phyloP scores from a whole-genome alignment of 64 coral and sea anemone genomes.

The Dendronephthya gigantea region DNA sequence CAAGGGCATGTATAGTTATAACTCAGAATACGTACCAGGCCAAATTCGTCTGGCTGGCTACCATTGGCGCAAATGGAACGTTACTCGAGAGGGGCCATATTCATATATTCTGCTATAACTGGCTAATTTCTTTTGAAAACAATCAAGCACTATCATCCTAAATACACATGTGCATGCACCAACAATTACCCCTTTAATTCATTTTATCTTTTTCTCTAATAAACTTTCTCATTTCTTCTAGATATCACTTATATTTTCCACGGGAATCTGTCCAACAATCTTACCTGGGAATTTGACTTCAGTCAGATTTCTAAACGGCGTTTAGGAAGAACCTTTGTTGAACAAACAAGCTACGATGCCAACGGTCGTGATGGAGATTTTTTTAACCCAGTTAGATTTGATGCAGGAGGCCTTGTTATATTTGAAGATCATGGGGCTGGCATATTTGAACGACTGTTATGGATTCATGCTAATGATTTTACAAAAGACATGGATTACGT shows the following conservation, averaged over 20 bases:
- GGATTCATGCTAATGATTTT: background rate
- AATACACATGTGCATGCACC: no score
- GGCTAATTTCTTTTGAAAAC: no score
- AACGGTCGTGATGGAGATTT: slow-evolving; percentile 5
- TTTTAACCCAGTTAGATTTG: background rate
- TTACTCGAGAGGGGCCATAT: no score
- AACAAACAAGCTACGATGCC: slow-evolving; percentile 2
- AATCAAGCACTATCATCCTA: no score
- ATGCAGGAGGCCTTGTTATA: background rate
- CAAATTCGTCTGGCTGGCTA: no score
- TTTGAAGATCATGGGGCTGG: background rate
- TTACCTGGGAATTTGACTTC: background rate
- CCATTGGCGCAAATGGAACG: no score
- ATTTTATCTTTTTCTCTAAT: no score
- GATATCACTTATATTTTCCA: slow-evolving; percentile 5
- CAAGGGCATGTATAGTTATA: no score
- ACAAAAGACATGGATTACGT: background rate
- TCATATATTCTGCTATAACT: no score
- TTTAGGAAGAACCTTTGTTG: background rate
- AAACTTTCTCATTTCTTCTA: no score
- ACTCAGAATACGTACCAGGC: no score
- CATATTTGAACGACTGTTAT: background rate
- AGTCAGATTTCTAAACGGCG: background rate
- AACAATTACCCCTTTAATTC: no score
- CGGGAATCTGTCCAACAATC: background rate